Evolutionary conservation across 92 coral and sea anemone genomes (phyloP), one percentile per base, ranked within the genome.

Genomic region (Palythoa heliodiscus): DNA sequence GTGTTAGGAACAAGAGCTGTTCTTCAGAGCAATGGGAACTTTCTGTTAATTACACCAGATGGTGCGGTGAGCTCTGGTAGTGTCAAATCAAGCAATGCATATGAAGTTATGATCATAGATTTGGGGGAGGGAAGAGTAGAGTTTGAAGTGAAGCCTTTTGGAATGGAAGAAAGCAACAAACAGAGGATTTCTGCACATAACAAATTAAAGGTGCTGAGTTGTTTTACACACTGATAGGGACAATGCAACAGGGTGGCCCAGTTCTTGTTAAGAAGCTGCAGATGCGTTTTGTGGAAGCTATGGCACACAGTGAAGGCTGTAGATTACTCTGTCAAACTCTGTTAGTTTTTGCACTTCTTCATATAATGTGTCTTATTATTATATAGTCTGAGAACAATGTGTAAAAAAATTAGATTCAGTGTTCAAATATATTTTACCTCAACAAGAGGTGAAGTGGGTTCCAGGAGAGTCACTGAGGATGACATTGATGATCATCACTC

Each of bases 21-120:
- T 20, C 84, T 79, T 39, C 84, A 79, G 38, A 43, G 84, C 19
- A 39, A 79, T 79, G 84, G 84, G 5, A 23, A 79, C 19, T 79
- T 79, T 64, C 9, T 20, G 25, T 69, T 64, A 37, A 43, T 43
- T 11, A 63, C 73, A 4, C 60, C 83, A 5, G 52, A 64, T 43
- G 73, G 73, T 43, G 23, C 38, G n/a, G 12, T 19, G 2, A 79
- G 52, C 8, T 29, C 22, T 11, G 22, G 73, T n/a, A 79, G 60
- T 2, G 61, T 79, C 37, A 7, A 72, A 1, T 1, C 47, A 43
- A 79, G 84, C 23, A 47, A 3, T 15, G 14, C 58, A 5, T 79
- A 79, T 64, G 22, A 79, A 48, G 73, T 79, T 23, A 64, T 8
- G 23, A 19, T 79, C 43, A 40, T 55, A 40, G 84, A 79, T 40